phyloP scores from a whole-genome alignment of 2,113 vertebrate species.

The Pelvicachromis taeniatus region DNA sequence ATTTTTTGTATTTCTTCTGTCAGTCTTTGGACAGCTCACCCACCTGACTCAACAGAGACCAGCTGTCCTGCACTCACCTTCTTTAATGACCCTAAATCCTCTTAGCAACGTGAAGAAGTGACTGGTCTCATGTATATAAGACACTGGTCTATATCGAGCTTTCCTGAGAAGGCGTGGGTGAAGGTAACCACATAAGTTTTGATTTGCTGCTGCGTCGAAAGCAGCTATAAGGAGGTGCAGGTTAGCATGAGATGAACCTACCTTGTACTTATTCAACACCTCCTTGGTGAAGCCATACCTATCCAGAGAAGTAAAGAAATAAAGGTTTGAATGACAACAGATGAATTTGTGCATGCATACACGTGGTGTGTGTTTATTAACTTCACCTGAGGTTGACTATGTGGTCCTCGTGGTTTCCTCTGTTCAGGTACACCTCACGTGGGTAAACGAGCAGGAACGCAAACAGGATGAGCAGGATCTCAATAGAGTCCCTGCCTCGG shows the following conservation, averaged over 20 bases:
- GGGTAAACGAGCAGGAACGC: constrained; percentile 89
- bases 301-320: not conserved
- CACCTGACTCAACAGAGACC: not conserved
- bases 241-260: constrained; percentile 33
- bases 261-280: constrained; percentile 91
- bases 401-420: constrained; percentile 94
- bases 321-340: not conserved
- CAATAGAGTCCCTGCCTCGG: constrained; percentile 87
- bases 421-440: constrained; percentile 86
- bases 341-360: not conserved
- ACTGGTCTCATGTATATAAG: not conserved
- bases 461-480: constrained; percentile 89
- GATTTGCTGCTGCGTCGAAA: not conserved
- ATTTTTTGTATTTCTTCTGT: not conserved
- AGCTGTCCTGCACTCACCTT: not conserved
- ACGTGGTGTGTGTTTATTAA: fast-evolving
- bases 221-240: not conserved
- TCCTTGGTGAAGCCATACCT: constrained; percentile 96
- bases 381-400: constrained; percentile 87
- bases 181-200: not conserved
- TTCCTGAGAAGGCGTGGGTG: not conserved
- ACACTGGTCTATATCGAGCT: not conserved
- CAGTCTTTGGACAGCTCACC: not conserved
- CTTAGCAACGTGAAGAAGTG: constrained; percentile 16
- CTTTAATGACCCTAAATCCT: constrained; percentile 41